These are phyloP conservation scores for Monochamus alternatus DNA, from an alignment of 2,888 invertebrate species.

Conservation along the genomic window DNA sequence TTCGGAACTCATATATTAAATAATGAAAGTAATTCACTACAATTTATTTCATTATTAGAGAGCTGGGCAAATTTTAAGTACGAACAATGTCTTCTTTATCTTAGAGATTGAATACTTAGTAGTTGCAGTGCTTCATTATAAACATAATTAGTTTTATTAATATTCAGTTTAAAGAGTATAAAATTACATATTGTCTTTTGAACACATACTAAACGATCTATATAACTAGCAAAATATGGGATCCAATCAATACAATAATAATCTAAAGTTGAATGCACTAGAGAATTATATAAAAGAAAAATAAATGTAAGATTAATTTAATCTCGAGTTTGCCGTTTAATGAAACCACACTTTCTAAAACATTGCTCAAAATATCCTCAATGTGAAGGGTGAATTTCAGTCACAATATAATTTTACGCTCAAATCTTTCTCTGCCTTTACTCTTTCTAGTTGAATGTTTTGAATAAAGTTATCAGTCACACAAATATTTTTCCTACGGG, in stretches of 20 bases:
- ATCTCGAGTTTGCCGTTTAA: background rate
- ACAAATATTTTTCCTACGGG: background rate
- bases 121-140: too few relatives aligned
- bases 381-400: background rate
- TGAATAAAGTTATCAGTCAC: background rate
- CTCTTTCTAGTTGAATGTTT: background rate
- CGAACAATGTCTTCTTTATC: too few relatives aligned
- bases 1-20: too few relatives aligned
- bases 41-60: too few relatives aligned
- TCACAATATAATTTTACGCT: background rate
- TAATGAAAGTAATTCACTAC: too few relatives aligned
- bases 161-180: background rate
- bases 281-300: background rate
- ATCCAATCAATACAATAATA: background rate
- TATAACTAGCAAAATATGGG: background rate
- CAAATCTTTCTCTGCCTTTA: background rate
- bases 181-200: background rate
- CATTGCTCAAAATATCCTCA: slow-evolving; percentile 1
- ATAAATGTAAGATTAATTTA: background rate
- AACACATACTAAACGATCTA: background rate
- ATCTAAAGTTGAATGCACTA: background rate
- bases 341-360: background rate
- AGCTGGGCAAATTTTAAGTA: too few relatives aligned
- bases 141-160: too few relatives aligned
- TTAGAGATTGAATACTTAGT: too few relatives aligned